Percentiles rank a stretch among this genome's conserved stretches.
Conservation (phyloP, 2,113 vertebrate genomes). For the Chionis minor region DNA sequence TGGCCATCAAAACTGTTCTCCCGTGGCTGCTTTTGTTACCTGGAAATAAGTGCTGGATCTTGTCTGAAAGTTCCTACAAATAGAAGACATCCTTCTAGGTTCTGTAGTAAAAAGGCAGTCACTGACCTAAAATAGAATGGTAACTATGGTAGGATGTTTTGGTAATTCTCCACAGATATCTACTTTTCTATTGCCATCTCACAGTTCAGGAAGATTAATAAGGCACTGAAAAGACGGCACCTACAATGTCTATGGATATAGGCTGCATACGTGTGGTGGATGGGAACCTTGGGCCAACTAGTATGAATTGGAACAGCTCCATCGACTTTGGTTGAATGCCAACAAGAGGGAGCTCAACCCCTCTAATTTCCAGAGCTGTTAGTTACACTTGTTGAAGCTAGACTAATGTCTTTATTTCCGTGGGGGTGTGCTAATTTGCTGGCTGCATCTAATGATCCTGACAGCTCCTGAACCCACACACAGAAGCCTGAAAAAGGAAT, state of each 20-base stretch:
- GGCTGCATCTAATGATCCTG: not conserved
- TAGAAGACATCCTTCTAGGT: not conserved
- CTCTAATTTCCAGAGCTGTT: not conserved
- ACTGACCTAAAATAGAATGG: not conserved
- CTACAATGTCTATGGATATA: not conserved
- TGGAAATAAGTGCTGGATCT: not conserved
- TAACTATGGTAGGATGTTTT: not conserved
- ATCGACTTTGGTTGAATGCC: not conserved
- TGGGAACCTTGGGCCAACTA: not conserved
- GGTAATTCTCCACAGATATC: not conserved
- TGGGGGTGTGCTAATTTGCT: not conserved
- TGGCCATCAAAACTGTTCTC: not conserved
- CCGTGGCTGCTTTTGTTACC: not conserved
- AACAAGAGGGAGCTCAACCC: not conserved
- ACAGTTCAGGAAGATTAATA: not conserved
- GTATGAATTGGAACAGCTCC: not conserved
- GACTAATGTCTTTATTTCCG: not conserved
- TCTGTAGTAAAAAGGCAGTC: not conserved
- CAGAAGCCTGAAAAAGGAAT: not conserved
- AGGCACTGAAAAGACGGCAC: not conserved
- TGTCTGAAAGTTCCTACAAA: not conserved
- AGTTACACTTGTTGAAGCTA: not conserved
- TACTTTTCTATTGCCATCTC: not conserved
- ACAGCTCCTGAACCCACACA: not conserved
- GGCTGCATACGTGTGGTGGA: accelerated